Base-by-base conservation (phyloP, 2,113 vertebrate species). In the Macroglossus sobrinus region DNA sequence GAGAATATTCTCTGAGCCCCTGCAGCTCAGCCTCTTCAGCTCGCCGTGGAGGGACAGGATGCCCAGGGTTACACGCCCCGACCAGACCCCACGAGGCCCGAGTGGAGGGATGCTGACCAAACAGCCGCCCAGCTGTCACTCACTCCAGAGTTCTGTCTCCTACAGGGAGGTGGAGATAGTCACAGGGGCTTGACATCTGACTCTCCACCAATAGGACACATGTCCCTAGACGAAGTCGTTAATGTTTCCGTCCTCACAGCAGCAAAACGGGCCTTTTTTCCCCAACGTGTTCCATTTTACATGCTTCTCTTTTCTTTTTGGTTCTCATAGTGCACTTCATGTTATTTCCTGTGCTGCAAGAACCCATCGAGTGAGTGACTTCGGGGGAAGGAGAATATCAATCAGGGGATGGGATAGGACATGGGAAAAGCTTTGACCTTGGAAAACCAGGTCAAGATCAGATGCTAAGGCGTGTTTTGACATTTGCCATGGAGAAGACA, bases 221-320 rank as follows among this genome's bases (percentile, higher is more conserved):
- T 7, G 18, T 53, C 53, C 18, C 30, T 40, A 14, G 40, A 55
- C 21, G n/a, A 38, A 30, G 7, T 7, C 38, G 19, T 89, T 45
- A 8, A 3, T 40, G 28, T 59, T 40, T 95, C 6, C 5, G 2
- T 89, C 50, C 57, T 71, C 47, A 69, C 12, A 84, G 82, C 28
- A 69, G 18, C 45, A 61, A 35, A 80, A 38, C 50, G n/a, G n/a
- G 26, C 66, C 57, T 45, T 45, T 66, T 80, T 47, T 55, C 61
- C 38, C 68, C 28, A 11, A 21, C 1, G 38, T 0, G 10, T 16
- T 33, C n/a, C 2, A 4, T 7, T 7, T 14, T 30, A 22, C 12
- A 21, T 7, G n/a, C 14, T 45, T 61, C 43, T 85, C 1, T 47
- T 38, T 11, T 79, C 19, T 6, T 43, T 50, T n/a, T 33, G 43